These are phyloP conservation scores for Sweltsa coloradensis DNA, from an alignment of 1,140 invertebrate genomes.

Conservation along the genomic window DNA sequence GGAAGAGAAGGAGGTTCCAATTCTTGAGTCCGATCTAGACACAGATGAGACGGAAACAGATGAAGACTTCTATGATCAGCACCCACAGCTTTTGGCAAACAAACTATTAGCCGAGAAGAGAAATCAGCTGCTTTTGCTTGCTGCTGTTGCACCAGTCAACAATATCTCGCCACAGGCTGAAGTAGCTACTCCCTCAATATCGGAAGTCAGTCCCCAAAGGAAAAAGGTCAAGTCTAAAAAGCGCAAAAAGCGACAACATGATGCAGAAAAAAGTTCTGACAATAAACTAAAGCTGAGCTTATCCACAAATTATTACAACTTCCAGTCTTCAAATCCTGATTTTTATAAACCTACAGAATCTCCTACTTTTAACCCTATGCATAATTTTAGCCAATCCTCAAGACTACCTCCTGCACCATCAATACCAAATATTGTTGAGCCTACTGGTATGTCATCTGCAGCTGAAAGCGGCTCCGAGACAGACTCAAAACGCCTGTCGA, in stretches of 20 bases:
- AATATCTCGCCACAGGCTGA: slow-evolving; percentile 36
- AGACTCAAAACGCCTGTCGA: slow-evolving; percentile 30
- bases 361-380: slow-evolving; percentile 4
- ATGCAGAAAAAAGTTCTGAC: slow-evolving; percentile 5
- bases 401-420: background rate
- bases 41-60: slow-evolving; percentile 72
- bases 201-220: slow-evolving; percentile 22
- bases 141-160: slow-evolving; percentile 38
- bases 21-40: slow-evolving; percentile 67
- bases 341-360: background rate
- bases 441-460: background rate
- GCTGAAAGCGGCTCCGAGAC: slow-evolving; percentile 17
- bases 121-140: slow-evolving; percentile 46
- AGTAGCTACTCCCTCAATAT: slow-evolving; percentile 11
- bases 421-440: slow-evolving; percentile 1
- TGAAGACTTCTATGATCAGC: slow-evolving; percentile 73
- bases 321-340: background rate
- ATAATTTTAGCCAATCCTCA: background rate
- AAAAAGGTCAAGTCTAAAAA: slow-evolving; percentile 43
- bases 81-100: slow-evolving; percentile 56
- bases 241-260: slow-evolving; percentile 11
- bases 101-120: slow-evolving; percentile 59
- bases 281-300: slow-evolving; percentile 8
- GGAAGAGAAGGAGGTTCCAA: slow-evolving; percentile 36
- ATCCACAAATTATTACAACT: slow-evolving; percentile 4